These are phyloP conservation scores for Acanthurus lineatus DNA, from an alignment of 2,797 vertebrate species.

Conservation along the genomic window DNA sequence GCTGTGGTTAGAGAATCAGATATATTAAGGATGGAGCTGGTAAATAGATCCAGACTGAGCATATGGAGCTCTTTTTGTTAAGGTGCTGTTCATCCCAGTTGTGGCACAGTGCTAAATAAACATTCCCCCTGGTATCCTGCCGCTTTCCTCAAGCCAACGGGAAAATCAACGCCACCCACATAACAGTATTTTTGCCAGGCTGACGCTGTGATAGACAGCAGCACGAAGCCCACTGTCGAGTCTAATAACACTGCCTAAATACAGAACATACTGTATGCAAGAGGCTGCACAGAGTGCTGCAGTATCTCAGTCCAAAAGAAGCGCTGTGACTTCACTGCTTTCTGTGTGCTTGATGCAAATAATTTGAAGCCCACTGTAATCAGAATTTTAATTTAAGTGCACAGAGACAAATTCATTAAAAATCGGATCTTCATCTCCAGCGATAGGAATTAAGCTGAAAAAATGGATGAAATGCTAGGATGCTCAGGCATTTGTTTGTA, in stretches of 20 bases:
- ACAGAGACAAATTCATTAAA: not conserved
- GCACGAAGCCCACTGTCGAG: constrained; percentile 43
- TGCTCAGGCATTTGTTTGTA: not conserved
- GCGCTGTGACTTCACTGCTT: not conserved
- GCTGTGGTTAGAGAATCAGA: not conserved
- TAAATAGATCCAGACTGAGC: constrained; percentile 50
- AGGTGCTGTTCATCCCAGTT: constrained; percentile 58
- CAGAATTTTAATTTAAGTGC: not conserved
- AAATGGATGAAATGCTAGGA: not conserved
- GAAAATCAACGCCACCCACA: constrained; percentile 80
- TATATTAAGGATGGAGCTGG: not conserved
- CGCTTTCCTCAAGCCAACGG: constrained; percentile 69
- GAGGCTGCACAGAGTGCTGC: not conserved
- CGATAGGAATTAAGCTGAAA: not conserved
- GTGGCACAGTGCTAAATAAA: constrained; percentile 72
- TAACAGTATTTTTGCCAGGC: constrained; percentile 77
- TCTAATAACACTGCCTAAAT: constrained; percentile 38
- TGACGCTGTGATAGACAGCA: constrained; percentile 66
- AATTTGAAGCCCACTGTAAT: not conserved
- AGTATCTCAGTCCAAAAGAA: not conserved
- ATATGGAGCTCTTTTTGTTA: constrained; percentile 64
- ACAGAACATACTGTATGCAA: constrained; percentile 20
- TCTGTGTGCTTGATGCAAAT: not conserved
- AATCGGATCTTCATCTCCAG: not conserved
- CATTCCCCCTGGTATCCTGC: constrained; percentile 62